Conservation (phyloP, 2,888 invertebrate genomes). For the Leucophenga maculata region DNA sequence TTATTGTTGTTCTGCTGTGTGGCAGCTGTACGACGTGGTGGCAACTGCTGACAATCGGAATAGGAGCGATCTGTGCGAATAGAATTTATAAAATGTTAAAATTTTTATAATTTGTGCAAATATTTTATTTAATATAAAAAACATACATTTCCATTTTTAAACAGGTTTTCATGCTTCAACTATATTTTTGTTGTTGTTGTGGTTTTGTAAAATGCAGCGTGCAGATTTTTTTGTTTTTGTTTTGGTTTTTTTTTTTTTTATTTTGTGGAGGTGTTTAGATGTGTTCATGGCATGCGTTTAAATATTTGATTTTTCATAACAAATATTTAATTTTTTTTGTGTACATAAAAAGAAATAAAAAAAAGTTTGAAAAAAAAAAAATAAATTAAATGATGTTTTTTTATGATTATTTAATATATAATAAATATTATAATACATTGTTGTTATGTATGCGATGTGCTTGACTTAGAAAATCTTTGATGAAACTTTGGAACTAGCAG, state of each 20-base stretch:
- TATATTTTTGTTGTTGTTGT: constrained; percentile 27
- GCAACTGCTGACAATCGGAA: constrained; percentile 75
- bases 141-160: constrained; percentile 22
- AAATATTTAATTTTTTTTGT: too few relatives aligned
- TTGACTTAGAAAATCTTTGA: too few relatives aligned
- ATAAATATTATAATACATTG: too few relatives aligned
- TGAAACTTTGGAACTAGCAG: too few relatives aligned
- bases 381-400: not conserved
- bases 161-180: constrained; percentile 38
- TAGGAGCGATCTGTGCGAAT: constrained; percentile 75
- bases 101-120: constrained; percentile 21
- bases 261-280: constrained; percentile 22
- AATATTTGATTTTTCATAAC: constrained; percentile 39
- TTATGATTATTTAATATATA: too few relatives aligned
- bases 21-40: constrained; percentile 43
- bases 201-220: constrained; percentile 38
- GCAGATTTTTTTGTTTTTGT: constrained; percentile 40
- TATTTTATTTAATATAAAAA: constrained; percentile 6
- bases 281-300: constrained; percentile 51
- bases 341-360: constrained; percentile 28
- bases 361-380: constrained; percentile 17
- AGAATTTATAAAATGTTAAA: constrained; percentile 43
- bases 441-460: too few relatives aligned
- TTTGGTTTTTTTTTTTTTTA: constrained; percentile 36
- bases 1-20: constrained; percentile 51